phyloP scores from a whole-genome alignment of 2,797 vertebrate species.

The Hippocampus kuda region DNA sequence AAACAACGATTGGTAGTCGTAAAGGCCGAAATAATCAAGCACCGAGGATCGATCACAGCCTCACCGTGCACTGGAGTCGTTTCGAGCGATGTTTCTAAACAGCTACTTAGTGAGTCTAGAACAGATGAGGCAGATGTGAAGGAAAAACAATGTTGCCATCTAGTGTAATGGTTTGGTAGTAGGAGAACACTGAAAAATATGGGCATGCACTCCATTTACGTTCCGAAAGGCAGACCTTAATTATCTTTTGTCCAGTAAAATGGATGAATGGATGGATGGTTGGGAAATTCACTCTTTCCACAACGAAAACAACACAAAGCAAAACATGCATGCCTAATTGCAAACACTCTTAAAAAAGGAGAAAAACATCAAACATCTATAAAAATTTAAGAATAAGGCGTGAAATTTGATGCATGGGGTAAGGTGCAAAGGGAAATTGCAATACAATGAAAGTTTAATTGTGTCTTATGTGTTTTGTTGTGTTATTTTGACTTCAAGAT shows the following conservation, averaged over 20 bases:
- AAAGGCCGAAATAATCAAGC: conserved; percentile 53
- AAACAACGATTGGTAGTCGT: conserved; percentile 20
- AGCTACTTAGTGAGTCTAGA: conserved; percentile 18
- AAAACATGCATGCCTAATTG: no score
- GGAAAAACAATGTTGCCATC: conserved; percentile 50
- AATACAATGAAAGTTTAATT: background rate
- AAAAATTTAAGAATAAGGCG: no score
- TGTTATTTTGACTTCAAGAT: no score
- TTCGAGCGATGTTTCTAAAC: conserved; percentile 17
- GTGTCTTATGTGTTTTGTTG: no score
- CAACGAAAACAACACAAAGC: no score
- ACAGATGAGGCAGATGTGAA: conserved; percentile 34
- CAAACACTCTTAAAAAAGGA: no score
- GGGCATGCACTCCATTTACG: background rate
- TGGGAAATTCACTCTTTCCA: no score
- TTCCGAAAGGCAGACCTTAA: background rate
- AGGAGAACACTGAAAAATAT: background rate
- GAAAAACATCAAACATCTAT: no score
- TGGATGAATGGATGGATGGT: background rate
- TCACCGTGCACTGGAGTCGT: background rate
- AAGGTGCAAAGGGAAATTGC: background rate
- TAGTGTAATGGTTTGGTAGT: conserved; percentile 36
- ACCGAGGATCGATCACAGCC: background rate
- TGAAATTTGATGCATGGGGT: background rate
- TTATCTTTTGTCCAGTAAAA: background rate